Conservation (phyloP, 2,113 vertebrate species). For the Pedetes capensis region DNA sequence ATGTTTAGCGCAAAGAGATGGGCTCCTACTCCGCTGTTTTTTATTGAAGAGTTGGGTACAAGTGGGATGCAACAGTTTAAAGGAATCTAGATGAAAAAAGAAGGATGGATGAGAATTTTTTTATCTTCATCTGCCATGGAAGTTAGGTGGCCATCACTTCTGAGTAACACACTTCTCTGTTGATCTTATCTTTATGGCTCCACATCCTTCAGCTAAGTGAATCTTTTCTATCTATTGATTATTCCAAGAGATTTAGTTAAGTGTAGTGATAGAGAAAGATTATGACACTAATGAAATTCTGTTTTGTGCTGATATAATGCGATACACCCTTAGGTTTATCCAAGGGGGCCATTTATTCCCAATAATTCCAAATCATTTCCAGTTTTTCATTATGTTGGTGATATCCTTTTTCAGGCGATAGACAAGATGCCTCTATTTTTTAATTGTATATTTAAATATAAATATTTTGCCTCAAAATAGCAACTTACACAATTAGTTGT, state of each 20-base stretch:
- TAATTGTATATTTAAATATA: constrained; percentile 10
- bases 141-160: neutral
- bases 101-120: constrained; percentile 17
- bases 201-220: constrained; percentile 50
- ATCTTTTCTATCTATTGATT: constrained; percentile 36
- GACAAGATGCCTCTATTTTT: neutral
- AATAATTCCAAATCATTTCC: constrained; percentile 59
- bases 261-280: constrained; percentile 26
- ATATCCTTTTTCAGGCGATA: constrained; percentile 33
- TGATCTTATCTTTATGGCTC: constrained; percentile 68
- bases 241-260: constrained; percentile 54
- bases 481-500: neutral
- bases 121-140: constrained; percentile 57
- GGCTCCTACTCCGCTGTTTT: neutral
- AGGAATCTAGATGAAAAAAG: constrained; percentile 24
- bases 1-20: constrained; percentile 34
- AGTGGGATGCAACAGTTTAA: neutral
- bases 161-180: neutral
- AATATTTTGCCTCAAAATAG: constrained; percentile 40
- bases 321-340: constrained; percentile 38
- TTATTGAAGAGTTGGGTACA: constrained; percentile 1
- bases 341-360: constrained; percentile 17
- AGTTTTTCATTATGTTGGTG: constrained; percentile 40
- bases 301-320: constrained; percentile 46
- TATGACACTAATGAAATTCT: constrained; percentile 45